Evolutionary conservation across 2,888 invertebrate genomes (phyloP), one percentile per base, ranked within the genome.

Genomic region (Rotaria macrura): DNA sequence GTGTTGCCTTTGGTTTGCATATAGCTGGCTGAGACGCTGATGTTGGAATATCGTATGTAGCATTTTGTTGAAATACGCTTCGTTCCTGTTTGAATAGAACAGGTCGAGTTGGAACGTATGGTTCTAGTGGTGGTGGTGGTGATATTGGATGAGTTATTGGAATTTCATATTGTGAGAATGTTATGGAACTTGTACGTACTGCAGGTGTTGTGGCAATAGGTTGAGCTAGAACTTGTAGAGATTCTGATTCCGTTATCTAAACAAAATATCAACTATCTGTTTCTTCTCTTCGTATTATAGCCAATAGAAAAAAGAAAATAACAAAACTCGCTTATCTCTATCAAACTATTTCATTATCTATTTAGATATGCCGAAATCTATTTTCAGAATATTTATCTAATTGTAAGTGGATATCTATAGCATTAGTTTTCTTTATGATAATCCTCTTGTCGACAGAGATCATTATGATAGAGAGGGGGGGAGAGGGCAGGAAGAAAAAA

Each of bases 121-220:
- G 57, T 29, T n/a, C 14, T 2, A 25, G 34, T 34, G 34, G 34
- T 65, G 65, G 34, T 34, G 3, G 14, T 14, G 29, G 34, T 65
- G 65, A 6, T 65, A 20, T 65, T 5, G 34, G 65, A 34, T 20
- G 34, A 4, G 14, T 65, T 7, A 5, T 29, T 10, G 79, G 79
- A 40, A 79, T n/a, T 79, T 79, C 79, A 79, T 43, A 79, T 79
- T 79, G 79, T 12, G 23, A 43, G 43, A 79, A 79, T 79, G 10
- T 10, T 40, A 43, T 4, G 2, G 79, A 79, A 43, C 40, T 79
- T 34, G 65, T 65, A 20, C 65, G 65, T 65, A 14, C 20, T 34
- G 65, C 34, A 3, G 65, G 17, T 34, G 65, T 34, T 20, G 65
- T 20, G 5, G 20, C 29, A 20, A 65, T 20, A 1, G 65, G 20